Base-by-base conservation (phyloP, 2,113 vertebrate species). In the Hepsetus odoe region DNA sequence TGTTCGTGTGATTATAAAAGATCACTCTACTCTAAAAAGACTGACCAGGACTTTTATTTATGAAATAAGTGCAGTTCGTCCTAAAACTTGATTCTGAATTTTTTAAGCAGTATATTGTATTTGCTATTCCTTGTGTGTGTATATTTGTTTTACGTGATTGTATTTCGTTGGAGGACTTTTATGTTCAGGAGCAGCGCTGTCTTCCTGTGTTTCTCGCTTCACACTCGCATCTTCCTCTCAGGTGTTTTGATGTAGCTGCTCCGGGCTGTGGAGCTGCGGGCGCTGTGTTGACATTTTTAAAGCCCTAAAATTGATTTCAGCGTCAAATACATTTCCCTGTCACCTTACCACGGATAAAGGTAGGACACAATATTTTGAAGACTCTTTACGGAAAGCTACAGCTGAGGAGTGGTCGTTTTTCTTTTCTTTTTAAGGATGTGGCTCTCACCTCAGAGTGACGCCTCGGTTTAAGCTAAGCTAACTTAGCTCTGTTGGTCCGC, bases 231-330 rank as follows among this genome's bases (percentile, higher is more conserved):
- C 26, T n/a, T 20, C 1, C 68, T 76, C 51, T 56, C 65, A 66
- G 77, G 2, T 72, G 77, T 79, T 65, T 79, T 72, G 58, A 42
- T 79, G 68, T 55, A 72, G 62, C 59, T 53, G 68, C 49, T 65
- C n/a, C n/a, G 86, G 88, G 78, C 85, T 88, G 79, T 80, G 79
- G 80, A n/a, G 66, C 70, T 14, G 46, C 81, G 78, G 83, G 66
- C 64, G 12, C n/a, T 32, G 85, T 83, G 11, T 3, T 91, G 86
- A 91, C 80, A 9, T 67, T n/a, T 46, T 76, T 38, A 73, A 74
- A 9, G 59, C 75, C 65, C n/a, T 16, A 14, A 20, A 44, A 76
- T 59, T 24, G 2, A 67, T 72, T 42, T 71, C 0, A 18, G 33
- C 38, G 24, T 53, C 51, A 33, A 51, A 64, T 22, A 38, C 33